Evolutionary conservation across 2,113 vertebrate species (phyloP).

Genomic region (Taurulus bubalis): DNA sequence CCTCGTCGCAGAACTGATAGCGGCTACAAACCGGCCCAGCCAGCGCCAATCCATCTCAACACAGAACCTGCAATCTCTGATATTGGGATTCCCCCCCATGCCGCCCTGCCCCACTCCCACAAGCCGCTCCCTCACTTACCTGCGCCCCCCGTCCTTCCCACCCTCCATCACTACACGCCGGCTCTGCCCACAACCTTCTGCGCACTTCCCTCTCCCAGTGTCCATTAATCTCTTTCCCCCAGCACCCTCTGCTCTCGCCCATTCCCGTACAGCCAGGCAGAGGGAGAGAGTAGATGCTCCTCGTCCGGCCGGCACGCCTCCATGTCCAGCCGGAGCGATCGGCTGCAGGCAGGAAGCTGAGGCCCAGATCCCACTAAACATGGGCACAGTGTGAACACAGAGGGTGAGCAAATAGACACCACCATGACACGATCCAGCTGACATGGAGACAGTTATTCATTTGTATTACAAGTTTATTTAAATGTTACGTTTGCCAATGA

Average conservation of each 20-base stretch:
- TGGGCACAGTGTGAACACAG: neutral
- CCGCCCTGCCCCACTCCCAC: neutral
- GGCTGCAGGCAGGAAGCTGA: constrained; percentile 23
- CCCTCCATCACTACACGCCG: constrained; percentile 6
- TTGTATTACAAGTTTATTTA: no score
- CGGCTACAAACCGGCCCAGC: constrained; percentile 36
- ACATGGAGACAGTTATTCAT: neutral
- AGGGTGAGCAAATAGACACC: neutral
- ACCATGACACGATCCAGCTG: neutral
- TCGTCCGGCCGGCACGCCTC: constrained; percentile 29
- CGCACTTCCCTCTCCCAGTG: constrained; percentile 39
- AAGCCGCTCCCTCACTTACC: constrained; percentile 19
- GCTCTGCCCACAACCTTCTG: constrained; percentile 2
- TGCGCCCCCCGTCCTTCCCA: constrained; percentile 24
- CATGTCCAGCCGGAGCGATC: constrained; percentile 41
- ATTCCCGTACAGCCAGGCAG: constrained; percentile 26
- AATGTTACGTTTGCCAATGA: neutral
- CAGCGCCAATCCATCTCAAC: constrained; percentile 57
- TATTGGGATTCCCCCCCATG: constrained; percentile 24
- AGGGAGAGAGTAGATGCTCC: constrained; percentile 39
- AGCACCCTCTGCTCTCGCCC: constrained; percentile 16
- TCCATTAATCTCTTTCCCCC: constrained; percentile 48
- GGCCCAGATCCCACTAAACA: constrained; percentile 7
- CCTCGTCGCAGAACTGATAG: constrained; percentile 41
- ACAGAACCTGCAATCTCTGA: constrained; percentile 56